These are phyloP conservation scores for Nycteola revayana DNA, from an alignment of 2,888 invertebrate species.

Conservation along the genomic window DNA sequence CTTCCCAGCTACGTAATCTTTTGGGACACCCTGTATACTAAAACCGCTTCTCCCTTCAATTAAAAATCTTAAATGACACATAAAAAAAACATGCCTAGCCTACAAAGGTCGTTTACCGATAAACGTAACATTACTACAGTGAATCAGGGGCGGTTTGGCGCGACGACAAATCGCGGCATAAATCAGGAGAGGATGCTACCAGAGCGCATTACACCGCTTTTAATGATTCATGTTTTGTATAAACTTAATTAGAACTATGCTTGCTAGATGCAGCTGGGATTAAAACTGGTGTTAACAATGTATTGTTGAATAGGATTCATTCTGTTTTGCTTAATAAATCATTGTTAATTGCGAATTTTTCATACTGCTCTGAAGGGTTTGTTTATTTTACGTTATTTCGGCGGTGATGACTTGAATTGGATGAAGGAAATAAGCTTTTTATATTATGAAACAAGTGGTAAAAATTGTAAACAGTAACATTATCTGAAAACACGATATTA, in stretches of 20 bases:
- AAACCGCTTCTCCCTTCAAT: too few relatives aligned
- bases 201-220: conserved; percentile 30
- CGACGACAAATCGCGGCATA: conserved; percentile 57
- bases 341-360: background rate
- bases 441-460: too few relatives aligned
- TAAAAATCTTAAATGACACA: too few relatives aligned
- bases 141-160: conserved; percentile 55
- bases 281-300: conserved; percentile 8
- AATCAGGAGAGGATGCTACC: conserved; percentile 44
- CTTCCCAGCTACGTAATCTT: too few relatives aligned
- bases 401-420: too few relatives aligned
- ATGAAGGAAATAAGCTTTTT: too few relatives aligned
- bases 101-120: conserved; percentile 30
- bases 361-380: background rate
- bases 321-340: background rate
- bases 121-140: conserved; percentile 39
- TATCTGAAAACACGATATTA: too few relatives aligned
- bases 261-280: conserved; percentile 21
- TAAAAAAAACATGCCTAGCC: too few relatives aligned
- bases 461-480: too few relatives aligned
- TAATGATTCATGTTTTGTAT: conserved; percentile 43
- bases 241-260: conserved; percentile 35
- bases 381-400: background rate
- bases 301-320: background rate
- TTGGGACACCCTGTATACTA: too few relatives aligned